Evolutionary conservation across 2,888 invertebrate species (phyloP).

Genomic region (Drosophila anceps): DNA sequence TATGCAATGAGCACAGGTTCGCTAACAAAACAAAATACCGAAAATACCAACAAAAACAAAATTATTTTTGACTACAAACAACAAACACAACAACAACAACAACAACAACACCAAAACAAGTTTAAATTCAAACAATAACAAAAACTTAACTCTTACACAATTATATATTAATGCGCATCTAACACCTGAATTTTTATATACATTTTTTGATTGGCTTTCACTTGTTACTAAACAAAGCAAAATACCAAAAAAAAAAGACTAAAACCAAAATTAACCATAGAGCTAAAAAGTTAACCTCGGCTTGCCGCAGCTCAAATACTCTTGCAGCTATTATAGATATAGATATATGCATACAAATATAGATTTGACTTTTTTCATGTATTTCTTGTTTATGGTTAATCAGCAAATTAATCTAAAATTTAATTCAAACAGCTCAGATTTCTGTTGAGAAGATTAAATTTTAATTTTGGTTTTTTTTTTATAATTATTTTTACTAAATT

Average conservation of each 20-base stretch:
- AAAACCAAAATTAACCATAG: slow-evolving; percentile 20
- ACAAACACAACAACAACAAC: slow-evolving; percentile 12
- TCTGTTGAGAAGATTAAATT: too few species aligned
- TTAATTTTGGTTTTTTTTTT: too few species aligned
- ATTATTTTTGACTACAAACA: slow-evolving; percentile 21
- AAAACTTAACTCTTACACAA: slow-evolving; percentile 21
- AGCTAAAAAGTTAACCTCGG: slow-evolving; percentile 13
- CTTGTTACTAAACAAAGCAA: slow-evolving; percentile 53
- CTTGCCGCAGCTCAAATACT: slow-evolving; percentile 20
- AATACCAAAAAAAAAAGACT: slow-evolving; percentile 24
- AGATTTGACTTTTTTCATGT: neutral
- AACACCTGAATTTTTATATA: slow-evolving; percentile 31
- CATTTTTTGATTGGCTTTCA: slow-evolving; percentile 61
- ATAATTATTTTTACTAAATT: too few species aligned
- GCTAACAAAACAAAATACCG: slow-evolving; percentile 68
- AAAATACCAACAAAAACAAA: slow-evolving; percentile 18
- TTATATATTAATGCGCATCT: slow-evolving; percentile 53
- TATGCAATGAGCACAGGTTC: slow-evolving; percentile 99
- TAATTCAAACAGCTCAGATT: too few species aligned
- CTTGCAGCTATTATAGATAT: too few species aligned
- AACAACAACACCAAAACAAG: slow-evolving; percentile 35
- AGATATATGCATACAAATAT: neutral
- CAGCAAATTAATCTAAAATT: too few species aligned
- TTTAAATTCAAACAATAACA: slow-evolving; percentile 18
- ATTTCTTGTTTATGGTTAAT: neutral